These are phyloP conservation scores for Myopa tessellatipennis DNA, from an alignment of 2,888 invertebrate genomes.

Conservation along the genomic window DNA sequence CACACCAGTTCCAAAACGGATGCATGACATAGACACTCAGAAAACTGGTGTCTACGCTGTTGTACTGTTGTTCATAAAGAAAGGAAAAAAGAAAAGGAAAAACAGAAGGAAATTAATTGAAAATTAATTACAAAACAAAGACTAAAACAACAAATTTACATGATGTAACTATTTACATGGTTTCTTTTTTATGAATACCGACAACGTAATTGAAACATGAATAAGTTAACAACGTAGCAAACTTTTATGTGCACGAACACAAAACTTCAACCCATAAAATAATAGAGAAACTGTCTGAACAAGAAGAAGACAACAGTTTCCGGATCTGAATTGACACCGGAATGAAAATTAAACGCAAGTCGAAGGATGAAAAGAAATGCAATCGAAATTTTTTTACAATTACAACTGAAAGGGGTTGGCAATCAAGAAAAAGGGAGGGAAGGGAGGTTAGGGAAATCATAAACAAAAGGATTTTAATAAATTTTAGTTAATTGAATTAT, in stretches of 20 bases:
- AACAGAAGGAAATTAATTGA: constrained; percentile 18
- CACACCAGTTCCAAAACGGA: constrained; percentile 98
- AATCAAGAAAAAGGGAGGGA: too few relatives aligned
- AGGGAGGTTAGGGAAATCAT: too few relatives aligned
- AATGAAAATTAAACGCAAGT: too few relatives aligned
- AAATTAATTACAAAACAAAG: neutral
- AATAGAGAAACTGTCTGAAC: neutral
- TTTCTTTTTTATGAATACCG: neutral
- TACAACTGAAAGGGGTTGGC: too few relatives aligned
- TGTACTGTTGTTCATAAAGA: constrained; percentile 79
- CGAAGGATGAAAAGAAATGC: too few relatives aligned
- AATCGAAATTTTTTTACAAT: too few relatives aligned
- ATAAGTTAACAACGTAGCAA: neutral
- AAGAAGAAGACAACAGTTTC: too few relatives aligned
- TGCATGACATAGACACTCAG: constrained; percentile 98
- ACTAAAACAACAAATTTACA: neutral
- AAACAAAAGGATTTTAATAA: too few relatives aligned
- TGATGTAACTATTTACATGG: neutral
- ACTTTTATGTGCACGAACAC: neutral
- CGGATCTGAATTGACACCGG: too few relatives aligned
- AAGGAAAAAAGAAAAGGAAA: constrained; percentile 35
- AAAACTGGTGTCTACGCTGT: constrained; percentile 93
- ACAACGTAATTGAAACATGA: neutral
- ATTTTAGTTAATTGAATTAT: too few relatives aligned
- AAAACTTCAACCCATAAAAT: neutral